A percentile compares a stretch with the other conserved stretches of the same genome.
Evolutionary conservation across 2,113 vertebrate species (phyloP).

Genomic region (Eudyptes chrysolophus): DNA sequence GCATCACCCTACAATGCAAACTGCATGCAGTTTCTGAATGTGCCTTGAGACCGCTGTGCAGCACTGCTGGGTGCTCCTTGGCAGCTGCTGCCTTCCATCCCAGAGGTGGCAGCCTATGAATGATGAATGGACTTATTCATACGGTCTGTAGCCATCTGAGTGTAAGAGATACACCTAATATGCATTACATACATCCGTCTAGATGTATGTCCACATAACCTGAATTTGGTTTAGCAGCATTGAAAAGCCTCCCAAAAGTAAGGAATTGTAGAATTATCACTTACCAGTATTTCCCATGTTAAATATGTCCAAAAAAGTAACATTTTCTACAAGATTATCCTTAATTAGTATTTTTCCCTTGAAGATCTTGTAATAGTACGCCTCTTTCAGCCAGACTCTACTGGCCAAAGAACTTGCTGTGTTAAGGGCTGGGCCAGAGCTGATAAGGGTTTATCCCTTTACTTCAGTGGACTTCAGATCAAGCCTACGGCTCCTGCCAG

Average conservation of each 20-base stretch:
- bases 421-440: conserved; percentile 6
- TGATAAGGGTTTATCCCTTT: conserved; percentile 24
- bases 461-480: neutral
- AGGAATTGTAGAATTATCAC: neutral
- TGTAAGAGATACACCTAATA: neutral
- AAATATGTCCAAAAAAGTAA: neutral
- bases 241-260: neutral
- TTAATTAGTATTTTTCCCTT: neutral
- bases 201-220: neutral
- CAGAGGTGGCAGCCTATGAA: neutral
- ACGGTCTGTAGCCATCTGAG: neutral
- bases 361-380: neutral
- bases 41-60: neutral
- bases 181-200: neutral
- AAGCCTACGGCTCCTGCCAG: neutral
- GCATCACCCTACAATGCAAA: neutral
- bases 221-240: neutral
- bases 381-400: neutral
- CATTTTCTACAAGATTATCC: neutral
- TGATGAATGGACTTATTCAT: conserved; percentile 43
- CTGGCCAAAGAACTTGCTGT: neutral
- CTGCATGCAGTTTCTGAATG: neutral
- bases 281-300: neutral
- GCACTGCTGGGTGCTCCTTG: neutral
- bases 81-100: conserved; percentile 8